Conservation (phyloP, 2,797 vertebrate genomes). For the Peromyscus aztecus region DNA sequence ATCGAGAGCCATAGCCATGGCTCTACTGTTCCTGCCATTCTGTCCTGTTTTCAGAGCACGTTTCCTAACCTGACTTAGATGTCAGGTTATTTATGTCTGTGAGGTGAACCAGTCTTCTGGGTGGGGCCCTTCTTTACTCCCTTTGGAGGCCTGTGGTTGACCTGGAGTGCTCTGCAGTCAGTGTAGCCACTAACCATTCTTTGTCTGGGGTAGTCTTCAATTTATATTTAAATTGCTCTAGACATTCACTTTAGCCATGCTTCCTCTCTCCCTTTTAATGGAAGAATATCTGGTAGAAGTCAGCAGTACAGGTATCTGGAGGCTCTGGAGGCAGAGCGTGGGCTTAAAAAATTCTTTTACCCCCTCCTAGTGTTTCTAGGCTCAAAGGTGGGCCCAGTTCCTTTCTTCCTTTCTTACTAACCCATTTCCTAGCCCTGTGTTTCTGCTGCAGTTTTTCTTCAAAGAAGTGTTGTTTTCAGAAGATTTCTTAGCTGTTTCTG, state of each 20-base stretch:
- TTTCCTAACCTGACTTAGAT: conserved; percentile 25
- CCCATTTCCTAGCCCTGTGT: conserved; percentile 34
- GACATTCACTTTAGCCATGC: neutral
- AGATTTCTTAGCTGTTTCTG: conserved; percentile 54
- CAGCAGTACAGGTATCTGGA: conserved; percentile 57
- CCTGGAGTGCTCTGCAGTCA: neutral
- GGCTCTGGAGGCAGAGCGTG: conserved; percentile 8
- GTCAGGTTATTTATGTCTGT: conserved; percentile 27
- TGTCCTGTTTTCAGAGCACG: neutral
- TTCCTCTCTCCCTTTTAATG: neutral
- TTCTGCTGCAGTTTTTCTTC: conserved; percentile 66
- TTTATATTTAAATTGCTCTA: conserved; percentile 35
- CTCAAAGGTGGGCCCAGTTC: conserved; percentile 2
- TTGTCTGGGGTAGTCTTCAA: conserved; percentile 23
- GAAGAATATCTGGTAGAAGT: conserved; percentile 19
- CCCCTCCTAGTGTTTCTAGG: conserved; percentile 25
- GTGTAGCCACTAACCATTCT: conserved; percentile 8
- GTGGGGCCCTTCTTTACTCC: neutral
- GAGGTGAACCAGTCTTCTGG: neutral
- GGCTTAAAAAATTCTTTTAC: conserved; percentile 52
- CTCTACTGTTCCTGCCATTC: neutral
- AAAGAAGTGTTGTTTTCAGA: conserved; percentile 64
- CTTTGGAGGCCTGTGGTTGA: conserved; percentile 18
- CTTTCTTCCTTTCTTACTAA: conserved; percentile 63
- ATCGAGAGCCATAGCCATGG: neutral